Evolutionary conservation across 2,113 vertebrate species (phyloP), one percentile per base, ranked within the genome.

Genomic region (Mobula hypostoma): DNA sequence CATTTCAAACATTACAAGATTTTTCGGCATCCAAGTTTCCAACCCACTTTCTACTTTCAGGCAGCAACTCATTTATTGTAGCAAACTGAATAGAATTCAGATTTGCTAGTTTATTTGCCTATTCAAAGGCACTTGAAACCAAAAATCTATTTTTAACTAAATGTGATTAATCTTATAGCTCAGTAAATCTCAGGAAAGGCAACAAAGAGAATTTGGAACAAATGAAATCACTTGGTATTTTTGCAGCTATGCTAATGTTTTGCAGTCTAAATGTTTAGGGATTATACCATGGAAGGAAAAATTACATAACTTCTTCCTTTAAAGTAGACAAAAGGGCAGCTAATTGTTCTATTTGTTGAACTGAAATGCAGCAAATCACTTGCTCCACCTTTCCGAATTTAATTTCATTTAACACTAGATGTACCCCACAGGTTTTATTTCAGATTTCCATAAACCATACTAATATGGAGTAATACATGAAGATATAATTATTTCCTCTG

Each of bases 21-120:
- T 90, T 27, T 29, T n/a, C 66, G 85, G 85, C 85, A 90, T 88
- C 85, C 27, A 66, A 90, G 61, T 15, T 66, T 90, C n/a, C n/a
- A 90, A 32, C 61, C 85, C 61, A 88, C 61, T 66, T 32, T 32
- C n/a, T 90, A 29, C 29, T 90, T 68, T 66, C 61, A 90, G 61
- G 14, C 61, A 90, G n/a, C 61, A 87, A 87, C 24, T 83, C 24
- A 14, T 63, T 61, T 29, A n/a, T 63, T 87, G 58, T 87, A 63
- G 56, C n/a, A 90, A 17, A 17, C 21, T 14, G n/a, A 63, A 21
- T 68, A 1, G 61, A 0, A 66, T 27, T 61, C 58, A 63, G 29
- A 1, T 63, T 63, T 88, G 58, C 27, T 3, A 63, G 58, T 9
- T 8, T 27, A 32, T 66, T 8, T 14, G 11, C 63, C 61, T 19